These are phyloP conservation scores for Antechinus stuartii DNA, from an alignment of 2,113 vertebrate species.

Conservation along the genomic window DNA sequence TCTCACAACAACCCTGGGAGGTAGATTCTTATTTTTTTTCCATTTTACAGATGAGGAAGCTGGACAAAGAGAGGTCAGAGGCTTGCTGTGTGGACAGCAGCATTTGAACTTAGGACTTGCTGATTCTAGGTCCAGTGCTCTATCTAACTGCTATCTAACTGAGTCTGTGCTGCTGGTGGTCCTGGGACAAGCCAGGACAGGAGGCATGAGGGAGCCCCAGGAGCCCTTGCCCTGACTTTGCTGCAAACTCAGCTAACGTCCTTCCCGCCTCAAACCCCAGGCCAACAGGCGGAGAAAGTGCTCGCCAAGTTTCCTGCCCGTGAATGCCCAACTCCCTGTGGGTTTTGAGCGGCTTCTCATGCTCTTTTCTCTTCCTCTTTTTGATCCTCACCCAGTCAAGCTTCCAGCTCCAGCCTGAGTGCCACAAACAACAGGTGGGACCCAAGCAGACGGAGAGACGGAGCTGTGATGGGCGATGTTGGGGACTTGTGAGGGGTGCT, in stretches of 20 bases:
- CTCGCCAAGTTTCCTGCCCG: not conserved
- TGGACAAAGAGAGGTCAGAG: not conserved
- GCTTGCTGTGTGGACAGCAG: not conserved
- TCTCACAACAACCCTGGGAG: not conserved
- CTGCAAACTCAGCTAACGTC: conserved; percentile 56
- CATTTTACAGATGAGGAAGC: not conserved
- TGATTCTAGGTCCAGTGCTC: not conserved
- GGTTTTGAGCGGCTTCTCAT: conserved; percentile 83
- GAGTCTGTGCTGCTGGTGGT: too few relatives aligned
- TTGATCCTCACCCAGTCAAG: not conserved
- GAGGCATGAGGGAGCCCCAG: too few relatives aligned
- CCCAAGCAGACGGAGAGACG: rapidly evolving
- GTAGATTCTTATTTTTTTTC: not conserved
- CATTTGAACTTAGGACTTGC: not conserved
- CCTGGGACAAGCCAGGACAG: too few relatives aligned
- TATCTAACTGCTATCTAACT: not conserved
- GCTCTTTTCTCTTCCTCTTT: conserved; percentile 88
- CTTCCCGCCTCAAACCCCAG: conserved; percentile 82
- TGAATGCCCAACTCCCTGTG: too few relatives aligned
- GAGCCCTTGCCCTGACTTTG: conserved; percentile 47
- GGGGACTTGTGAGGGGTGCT: rapidly evolving
- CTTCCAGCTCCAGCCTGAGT: not conserved
- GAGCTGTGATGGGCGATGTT: not conserved
- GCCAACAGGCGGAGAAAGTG: not conserved
- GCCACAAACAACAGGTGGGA: not conserved